Base-by-base conservation (phyloP, 2,113 vertebrate genomes). In the Herpailurus yagouaroundi region DNA sequence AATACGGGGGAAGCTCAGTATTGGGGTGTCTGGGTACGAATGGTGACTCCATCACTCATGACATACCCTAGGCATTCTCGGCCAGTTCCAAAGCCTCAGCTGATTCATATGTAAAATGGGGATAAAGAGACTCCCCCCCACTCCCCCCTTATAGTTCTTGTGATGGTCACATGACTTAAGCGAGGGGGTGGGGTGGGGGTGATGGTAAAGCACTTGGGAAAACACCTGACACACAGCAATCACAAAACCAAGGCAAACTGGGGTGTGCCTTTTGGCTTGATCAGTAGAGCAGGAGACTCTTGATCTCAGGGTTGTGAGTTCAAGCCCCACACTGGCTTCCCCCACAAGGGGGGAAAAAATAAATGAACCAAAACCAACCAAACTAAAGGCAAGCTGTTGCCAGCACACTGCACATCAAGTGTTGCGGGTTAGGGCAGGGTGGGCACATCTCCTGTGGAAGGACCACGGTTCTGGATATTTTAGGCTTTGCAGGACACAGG, bases 101-200 rank as follows among this genome's bases (percentile, higher is more conserved):
- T 21, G 48, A 52, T n/a, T 45, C 10, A 1, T 33, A 4, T 14
- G 15, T 55, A 25, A 33, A 82, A 52, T 4, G 27, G 19, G 52
- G 76, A 73, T 27, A 23, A 36, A 14, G 9, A 27, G 38, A 3
- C 73, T 29, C 3, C 27, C 1, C 25, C 25, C 13, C 3, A 8
- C 19, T 3, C 4, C 19, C n/a, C 52, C 5, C 48, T 10, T 23
- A 19, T 6, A 11, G n/a, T 15, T 29, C 45, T 27, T n/a, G 21
- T 31, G 13, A 55, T 41, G 60, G n/a, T 25, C 4, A 31, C 63
- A 21, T 29, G 74, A 94, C 36, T 25, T 29, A 8, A 16, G 45
- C 7, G 1, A 7, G 45, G 45, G 1, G 0, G 1, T 7, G 41
- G 41, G 41, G 7, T 1, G 41, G 1, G 1, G 7, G 1, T 7